Conservation (phyloP, 2,797 vertebrate species). For the Lepilemur ruficaudatus region DNA sequence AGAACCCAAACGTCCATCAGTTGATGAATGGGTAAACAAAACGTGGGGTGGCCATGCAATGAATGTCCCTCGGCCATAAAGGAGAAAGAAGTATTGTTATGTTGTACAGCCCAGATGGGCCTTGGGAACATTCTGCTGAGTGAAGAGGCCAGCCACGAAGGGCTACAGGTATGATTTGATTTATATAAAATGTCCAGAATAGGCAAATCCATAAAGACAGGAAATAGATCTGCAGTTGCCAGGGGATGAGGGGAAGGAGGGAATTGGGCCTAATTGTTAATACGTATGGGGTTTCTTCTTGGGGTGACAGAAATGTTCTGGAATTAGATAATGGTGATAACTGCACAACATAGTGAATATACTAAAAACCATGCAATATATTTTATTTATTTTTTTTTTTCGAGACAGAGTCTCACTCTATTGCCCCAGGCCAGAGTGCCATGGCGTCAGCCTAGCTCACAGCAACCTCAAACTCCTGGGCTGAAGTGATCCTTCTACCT, state of each 20-base stretch:
- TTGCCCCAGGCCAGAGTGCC: too few relatives aligned
- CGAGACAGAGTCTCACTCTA: too few relatives aligned
- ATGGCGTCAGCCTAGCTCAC: too few relatives aligned
- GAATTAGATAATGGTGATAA: not conserved
- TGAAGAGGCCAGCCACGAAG: not conserved
- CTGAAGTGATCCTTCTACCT: too few relatives aligned
- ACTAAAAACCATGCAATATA: not conserved
- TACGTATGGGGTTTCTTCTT: not conserved
- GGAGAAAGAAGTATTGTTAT: not conserved
- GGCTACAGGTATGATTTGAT: not conserved
- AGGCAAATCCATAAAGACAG: not conserved
- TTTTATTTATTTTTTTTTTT: too few relatives aligned
- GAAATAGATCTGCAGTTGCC: not conserved
- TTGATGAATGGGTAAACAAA: not conserved
- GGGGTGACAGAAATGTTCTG: not conserved
- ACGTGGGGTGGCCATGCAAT: too few relatives aligned
- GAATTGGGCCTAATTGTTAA: not conserved
- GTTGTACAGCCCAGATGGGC: not conserved
- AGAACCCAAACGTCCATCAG: not conserved
- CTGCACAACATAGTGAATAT: not conserved
- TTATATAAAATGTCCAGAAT: not conserved
- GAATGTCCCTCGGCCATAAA: not conserved
- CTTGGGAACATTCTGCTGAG: not conserved
- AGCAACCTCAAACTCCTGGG: too few relatives aligned
- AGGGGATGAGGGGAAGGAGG: not conserved